phyloP scores from a whole-genome alignment of 2,797 vertebrate species.

The Holocentrus rufus region DNA sequence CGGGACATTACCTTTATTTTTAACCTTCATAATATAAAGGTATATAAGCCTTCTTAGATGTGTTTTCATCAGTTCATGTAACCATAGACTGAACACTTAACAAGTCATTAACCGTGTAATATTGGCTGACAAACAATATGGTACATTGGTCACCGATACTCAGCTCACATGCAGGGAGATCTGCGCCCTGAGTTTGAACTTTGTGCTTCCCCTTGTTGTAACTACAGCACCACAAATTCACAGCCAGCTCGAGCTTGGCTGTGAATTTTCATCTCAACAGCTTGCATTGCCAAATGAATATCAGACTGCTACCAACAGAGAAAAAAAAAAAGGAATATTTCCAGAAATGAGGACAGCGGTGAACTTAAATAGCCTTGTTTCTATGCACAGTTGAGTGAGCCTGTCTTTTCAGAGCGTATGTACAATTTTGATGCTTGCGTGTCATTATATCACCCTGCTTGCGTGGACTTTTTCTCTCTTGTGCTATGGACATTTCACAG shows the following conservation, averaged over 20 bases:
- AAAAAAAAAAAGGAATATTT: not conserved
- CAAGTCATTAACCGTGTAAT: slow-evolving; percentile 6
- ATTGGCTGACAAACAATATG: not conserved
- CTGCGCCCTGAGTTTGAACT: slow-evolving; percentile 43
- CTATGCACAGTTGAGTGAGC: not conserved
- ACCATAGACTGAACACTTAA: slow-evolving; percentile 28
- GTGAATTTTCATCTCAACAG: slow-evolving; percentile 37
- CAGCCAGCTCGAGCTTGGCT: slow-evolving; percentile 34
- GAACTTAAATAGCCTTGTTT: not conserved
- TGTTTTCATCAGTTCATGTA: slow-evolving; percentile 33
- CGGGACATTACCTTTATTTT: slow-evolving; percentile 23
- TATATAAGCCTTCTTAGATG: slow-evolving; percentile 27
- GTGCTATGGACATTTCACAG: not conserved
- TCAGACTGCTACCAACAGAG: not conserved
- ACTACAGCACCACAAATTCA: slow-evolving; percentile 23
- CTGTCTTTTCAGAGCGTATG: not conserved
- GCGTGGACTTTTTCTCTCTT: not conserved
- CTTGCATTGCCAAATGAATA: slow-evolving; percentile 16
- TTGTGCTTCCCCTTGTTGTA: slow-evolving; percentile 19
- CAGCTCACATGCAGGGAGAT: not conserved
- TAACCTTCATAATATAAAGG: no score
- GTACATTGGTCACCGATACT: not conserved
- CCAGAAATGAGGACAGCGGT: not conserved
- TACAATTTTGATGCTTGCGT: not conserved
- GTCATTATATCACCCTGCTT: not conserved